Percentiles rank a stretch among this genome's conserved stretches.
These are phyloP conservation scores for Dicyrtoma fusca DNA, from an alignment of 2,888 invertebrate genomes.

Conservation along the genomic window DNA sequence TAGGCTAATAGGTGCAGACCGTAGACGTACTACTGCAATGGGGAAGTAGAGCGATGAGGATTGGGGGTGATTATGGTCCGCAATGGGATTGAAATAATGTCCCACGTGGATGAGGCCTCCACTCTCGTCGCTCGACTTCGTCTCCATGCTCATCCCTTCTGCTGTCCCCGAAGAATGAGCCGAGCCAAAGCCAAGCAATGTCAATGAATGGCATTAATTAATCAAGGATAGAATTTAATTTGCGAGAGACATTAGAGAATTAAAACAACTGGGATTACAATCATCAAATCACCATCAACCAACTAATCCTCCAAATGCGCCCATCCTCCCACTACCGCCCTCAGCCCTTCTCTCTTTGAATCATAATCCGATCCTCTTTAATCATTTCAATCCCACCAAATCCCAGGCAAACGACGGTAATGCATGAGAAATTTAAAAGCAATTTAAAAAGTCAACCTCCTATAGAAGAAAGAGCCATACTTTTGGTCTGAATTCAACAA, in stretches of 20 bases:
- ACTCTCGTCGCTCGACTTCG: too few species aligned
- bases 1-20: too few species aligned
- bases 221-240: conserved; percentile 58
- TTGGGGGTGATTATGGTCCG: conserved; percentile 56
- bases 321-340: not conserved
- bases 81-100: conserved; percentile 48
- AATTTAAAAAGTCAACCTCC: too few species aligned
- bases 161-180: too few species aligned
- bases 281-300: conserved; percentile 4
- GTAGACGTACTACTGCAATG: too few species aligned
- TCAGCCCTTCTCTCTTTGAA: not conserved
- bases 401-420: not conserved
- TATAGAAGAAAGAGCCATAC: too few species aligned
- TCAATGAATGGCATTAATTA: conserved; percentile 57
- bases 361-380: not conserved
- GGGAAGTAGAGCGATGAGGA: conserved; percentile 7
- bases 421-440: too few species aligned
- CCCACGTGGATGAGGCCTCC: conserved; percentile 18
- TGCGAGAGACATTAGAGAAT: conserved; percentile 53
- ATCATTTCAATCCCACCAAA: not conserved
- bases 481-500: too few species aligned
- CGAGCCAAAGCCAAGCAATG: not conserved
- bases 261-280: conserved; percentile 53
- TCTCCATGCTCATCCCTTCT: too few species aligned
- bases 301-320: not conserved